phyloP scores from a whole-genome alignment of 2,113 vertebrate species.

The Penelope pileata region DNA sequence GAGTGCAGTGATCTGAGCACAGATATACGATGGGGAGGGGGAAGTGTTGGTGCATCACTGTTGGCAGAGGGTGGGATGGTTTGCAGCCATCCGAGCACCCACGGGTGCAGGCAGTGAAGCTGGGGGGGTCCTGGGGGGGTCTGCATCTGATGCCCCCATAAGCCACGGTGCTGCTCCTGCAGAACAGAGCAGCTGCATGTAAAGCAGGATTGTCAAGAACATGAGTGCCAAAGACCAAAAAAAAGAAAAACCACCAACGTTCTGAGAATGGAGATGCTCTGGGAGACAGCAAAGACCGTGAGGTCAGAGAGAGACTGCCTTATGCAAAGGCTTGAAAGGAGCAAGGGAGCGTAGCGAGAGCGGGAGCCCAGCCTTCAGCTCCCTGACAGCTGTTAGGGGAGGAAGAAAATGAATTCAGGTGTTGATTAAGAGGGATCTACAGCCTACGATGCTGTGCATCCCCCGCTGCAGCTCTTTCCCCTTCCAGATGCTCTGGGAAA shows the following conservation, averaged over 20 bases:
- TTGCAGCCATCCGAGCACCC: background rate
- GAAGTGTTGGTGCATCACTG: accelerated
- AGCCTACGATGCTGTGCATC: background rate
- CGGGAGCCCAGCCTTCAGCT: background rate
- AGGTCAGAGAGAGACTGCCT: background rate
- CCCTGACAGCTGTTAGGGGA: background rate
- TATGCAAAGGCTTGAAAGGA: background rate
- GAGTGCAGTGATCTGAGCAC: background rate
- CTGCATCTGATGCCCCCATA: accelerated
- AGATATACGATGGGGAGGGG: accelerated
- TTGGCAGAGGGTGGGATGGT: accelerated
- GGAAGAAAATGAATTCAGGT: background rate
- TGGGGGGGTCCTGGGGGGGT: accelerated
- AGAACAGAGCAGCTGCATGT: background rate
- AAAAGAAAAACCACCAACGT: background rate
- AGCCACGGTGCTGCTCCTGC: accelerated
- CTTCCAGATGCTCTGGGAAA: background rate
- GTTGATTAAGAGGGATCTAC: background rate
- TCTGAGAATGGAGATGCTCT: background rate
- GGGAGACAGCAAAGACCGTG: background rate
- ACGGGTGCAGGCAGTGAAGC: accelerated
- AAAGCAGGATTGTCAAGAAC: background rate
- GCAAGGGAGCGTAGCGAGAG: background rate
- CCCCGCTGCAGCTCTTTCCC: background rate
- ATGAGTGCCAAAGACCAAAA: background rate